phyloP scores from a whole-genome alignment of 1,140 invertebrate species.

The Philopotamus ludificatus region DNA sequence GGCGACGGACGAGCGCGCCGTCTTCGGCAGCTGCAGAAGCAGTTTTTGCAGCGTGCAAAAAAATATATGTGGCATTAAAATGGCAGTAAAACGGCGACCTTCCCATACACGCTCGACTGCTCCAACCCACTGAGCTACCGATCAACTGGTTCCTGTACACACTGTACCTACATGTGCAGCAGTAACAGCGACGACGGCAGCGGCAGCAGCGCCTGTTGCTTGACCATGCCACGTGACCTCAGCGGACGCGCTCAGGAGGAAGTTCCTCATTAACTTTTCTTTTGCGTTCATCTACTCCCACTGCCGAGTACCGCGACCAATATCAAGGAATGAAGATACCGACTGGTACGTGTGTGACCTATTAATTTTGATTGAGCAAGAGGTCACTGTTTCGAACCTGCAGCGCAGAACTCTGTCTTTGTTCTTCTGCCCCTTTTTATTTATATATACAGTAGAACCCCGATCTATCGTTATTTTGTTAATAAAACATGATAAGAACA shows the following conservation, averaged over 20 bases:
- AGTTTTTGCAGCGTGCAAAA: no score
- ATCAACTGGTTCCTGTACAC: not conserved
- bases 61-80: not conserved
- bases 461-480: no score
- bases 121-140: constrained; percentile 4
- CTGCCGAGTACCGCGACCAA: constrained; percentile 10
- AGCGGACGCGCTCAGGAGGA: constrained; percentile 27
- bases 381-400: no score
- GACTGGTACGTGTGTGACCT: no score
- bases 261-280: constrained; percentile 29
- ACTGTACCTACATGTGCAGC: not conserved
- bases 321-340: not conserved
- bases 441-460: no score
- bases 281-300: constrained; percentile 28
- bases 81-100: not conserved
- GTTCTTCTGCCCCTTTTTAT: no score
- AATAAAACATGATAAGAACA: no score
- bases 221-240: constrained; percentile 30
- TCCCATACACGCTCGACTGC: not conserved
- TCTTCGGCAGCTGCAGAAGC: no score
- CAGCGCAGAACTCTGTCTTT: no score
- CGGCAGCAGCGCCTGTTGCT: not conserved
- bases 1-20: no score
- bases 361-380: no score
- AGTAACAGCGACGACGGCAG: not conserved